Evolutionary conservation across 2,888 invertebrate genomes (phyloP).

Genomic region (Melanostoma scalare): DNA sequence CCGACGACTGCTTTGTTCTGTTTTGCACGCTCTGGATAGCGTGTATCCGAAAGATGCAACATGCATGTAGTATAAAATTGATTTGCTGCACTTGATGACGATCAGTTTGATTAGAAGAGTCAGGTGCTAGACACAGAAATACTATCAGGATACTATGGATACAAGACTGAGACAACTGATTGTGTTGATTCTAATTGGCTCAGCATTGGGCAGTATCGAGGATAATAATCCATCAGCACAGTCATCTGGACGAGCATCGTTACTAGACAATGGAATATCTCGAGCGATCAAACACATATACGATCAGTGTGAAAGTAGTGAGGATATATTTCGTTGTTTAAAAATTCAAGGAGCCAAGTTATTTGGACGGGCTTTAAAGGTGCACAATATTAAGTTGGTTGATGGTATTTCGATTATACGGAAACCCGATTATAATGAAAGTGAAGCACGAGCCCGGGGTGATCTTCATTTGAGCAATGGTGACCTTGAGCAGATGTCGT

Average conservation of each 20-base stretch:
- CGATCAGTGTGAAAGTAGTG: constrained; percentile 85
- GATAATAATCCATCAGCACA: constrained; percentile 12
- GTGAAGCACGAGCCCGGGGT: constrained; percentile 75
- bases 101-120: constrained; percentile 70
- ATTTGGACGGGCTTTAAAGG: constrained; percentile 85
- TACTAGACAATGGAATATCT: constrained; percentile 77
- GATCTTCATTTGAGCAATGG: constrained; percentile 83
- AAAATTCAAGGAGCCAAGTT: constrained; percentile 88
- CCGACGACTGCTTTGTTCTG: constrained; percentile 47
- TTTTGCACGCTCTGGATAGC: constrained; percentile 71
- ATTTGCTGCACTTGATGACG: constrained; percentile 74
- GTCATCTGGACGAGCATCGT: constrained; percentile 59
- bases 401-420: constrained; percentile 86
- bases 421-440: constrained; percentile 64
- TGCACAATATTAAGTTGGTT: constrained; percentile 85
- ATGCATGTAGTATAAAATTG: constrained; percentile 76
- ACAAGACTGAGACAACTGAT: constrained; percentile 74
- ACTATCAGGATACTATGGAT: constrained; percentile 74
- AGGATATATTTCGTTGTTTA: constrained; percentile 87
- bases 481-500: constrained; percentile 85
- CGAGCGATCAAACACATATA: constrained; percentile 80
- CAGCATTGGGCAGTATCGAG: constrained; percentile 31
- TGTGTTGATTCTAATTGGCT: constrained; percentile 52
- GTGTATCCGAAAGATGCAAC: constrained; percentile 75
- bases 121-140: constrained; percentile 45